Conservation (phyloP, 1,140 invertebrate genomes). For the Drosophila takahashii region DNA sequence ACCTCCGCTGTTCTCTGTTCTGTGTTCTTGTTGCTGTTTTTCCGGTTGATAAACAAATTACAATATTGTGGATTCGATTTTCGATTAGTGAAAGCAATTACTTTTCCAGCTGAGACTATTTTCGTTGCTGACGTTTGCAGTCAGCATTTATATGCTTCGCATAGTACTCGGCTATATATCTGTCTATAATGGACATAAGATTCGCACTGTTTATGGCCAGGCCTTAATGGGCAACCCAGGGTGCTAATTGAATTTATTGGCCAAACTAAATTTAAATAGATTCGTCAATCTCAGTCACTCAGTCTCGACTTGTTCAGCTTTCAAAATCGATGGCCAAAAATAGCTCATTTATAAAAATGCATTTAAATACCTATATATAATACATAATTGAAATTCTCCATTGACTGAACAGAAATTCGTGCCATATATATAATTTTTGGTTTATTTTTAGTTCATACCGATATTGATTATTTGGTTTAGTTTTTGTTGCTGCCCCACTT, state of each 20-base stretch:
- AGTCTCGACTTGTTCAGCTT: not conserved
- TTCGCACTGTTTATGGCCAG: constrained; percentile 30
- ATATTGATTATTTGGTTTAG: constrained; percentile 40
- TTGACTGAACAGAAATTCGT: constrained; percentile 24
- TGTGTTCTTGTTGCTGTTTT: constrained; percentile 20
- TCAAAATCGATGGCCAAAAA: constrained; percentile 1
- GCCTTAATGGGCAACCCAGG: constrained; percentile 26
- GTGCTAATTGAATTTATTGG: constrained; percentile 43
- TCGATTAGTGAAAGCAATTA: constrained; percentile 29
- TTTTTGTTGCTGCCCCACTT: constrained; percentile 34
- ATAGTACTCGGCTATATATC: constrained; percentile 22
- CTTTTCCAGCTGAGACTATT: constrained; percentile 52
- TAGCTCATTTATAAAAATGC: constrained; percentile 10
- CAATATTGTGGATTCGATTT: constrained; percentile 67
- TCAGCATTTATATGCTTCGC: constrained; percentile 31
- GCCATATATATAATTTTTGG: constrained; percentile 3
- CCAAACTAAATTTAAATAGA: constrained; percentile 8
- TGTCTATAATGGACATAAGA: constrained; percentile 14
- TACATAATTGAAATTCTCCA: constrained; percentile 19
- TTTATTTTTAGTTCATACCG: constrained; percentile 31
- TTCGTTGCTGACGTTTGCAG: constrained; percentile 65
- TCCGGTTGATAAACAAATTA: constrained; percentile 67
- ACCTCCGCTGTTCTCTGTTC: constrained; percentile 10
- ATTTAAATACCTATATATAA: constrained; percentile 12
- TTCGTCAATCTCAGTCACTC: not conserved